Evolutionary conservation across 2,113 vertebrate species (phyloP), one percentile per base, ranked within the genome.

Genomic region (Hipposideros armiger): DNA sequence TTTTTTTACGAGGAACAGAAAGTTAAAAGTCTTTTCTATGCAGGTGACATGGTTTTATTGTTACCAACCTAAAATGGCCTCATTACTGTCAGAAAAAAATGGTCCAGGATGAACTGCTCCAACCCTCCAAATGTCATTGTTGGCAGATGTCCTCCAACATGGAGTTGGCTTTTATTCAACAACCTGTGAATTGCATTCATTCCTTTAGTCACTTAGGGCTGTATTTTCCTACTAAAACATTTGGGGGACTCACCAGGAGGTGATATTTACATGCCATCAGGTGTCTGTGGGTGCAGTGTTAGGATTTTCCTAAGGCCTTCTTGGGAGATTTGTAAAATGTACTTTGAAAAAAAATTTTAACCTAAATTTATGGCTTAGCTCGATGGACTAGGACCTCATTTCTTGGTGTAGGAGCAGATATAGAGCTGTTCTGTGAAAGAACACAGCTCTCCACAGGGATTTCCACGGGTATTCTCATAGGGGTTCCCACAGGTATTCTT

Each of bases 161-260:
- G 3, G 90, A 87, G 26, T 90, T 95, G 81, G 85, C 94, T 96
- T 90, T 87, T 87, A 82, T 87, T 88, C 90, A 95, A 92, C 87
- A 89, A 47, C 76, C 30, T 81, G 45, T 15, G 60, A 87, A 40
- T 84, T 24, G 28, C 14, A 5, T 26, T 92, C 0, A 3, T 54
- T 83, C 40, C 5, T 66, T 24, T 17, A 73, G n/a, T 19, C 69
- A 72, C 54, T 28, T 0, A 67, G 77, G 84, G 69, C 74, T 90
- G 19, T 17, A 0, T 42, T 87, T 95, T 87, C 24, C 40, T 62
- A 30, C 50, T 24, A 36, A 95, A 69, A 62, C 45, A 11, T 26
- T 42, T 42, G 7, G 4, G 28, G 78, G 22, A 83, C 85, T 78
- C 83, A 47, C 13, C 32, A 74, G 60, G 84, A 87, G 40, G 77